Percentiles rank a stretch among this genome's conserved stretches.
phyloP scores from a whole-genome alignment of 2,888 invertebrate genomes.

The Callyntrura sp. region DNA sequence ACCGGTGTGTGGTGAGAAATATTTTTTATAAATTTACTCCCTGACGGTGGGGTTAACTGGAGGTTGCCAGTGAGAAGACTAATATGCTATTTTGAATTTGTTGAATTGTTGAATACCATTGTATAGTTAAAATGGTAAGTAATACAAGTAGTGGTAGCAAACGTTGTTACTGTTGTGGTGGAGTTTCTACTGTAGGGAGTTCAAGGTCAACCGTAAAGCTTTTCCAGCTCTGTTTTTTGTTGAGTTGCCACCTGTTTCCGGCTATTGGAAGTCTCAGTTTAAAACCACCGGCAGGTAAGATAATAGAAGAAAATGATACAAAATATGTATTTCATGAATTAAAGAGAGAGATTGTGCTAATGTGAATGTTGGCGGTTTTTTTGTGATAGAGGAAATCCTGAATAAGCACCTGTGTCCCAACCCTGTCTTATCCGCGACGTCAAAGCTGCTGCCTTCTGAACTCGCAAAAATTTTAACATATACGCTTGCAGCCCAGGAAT shows the following conservation, averaged over 20 bases:
- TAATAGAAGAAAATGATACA: neutral
- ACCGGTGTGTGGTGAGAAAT: too few relatives aligned
- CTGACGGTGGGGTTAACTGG: too few relatives aligned
- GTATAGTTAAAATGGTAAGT: too few relatives aligned
- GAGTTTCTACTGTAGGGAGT: neutral
- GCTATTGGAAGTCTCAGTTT: conserved; percentile 65
- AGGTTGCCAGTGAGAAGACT: too few relatives aligned
- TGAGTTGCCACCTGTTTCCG: conserved; percentile 16
- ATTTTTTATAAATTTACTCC: too few relatives aligned
- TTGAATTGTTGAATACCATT: too few relatives aligned
- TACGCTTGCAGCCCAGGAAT: conserved; percentile 45
- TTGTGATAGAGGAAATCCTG: conserved; percentile 75
- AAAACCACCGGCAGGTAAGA: conserved; percentile 65
- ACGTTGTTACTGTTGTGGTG: too few relatives aligned
- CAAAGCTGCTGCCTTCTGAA: conserved; percentile 11
- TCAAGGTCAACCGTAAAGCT: neutral
- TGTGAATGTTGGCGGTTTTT: too few relatives aligned
- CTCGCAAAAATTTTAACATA: conserved; percentile 49
- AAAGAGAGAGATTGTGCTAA: neutral
- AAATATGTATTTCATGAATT: neutral
- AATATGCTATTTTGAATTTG: too few relatives aligned
- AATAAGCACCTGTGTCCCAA: conserved; percentile 78
- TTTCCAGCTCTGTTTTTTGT: neutral
- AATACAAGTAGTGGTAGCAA: too few relatives aligned
- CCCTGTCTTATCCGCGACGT: conserved; percentile 58